These are phyloP conservation scores for Aythya baeri DNA, from an alignment of 2,113 vertebrate species.

Conservation along the genomic window DNA sequence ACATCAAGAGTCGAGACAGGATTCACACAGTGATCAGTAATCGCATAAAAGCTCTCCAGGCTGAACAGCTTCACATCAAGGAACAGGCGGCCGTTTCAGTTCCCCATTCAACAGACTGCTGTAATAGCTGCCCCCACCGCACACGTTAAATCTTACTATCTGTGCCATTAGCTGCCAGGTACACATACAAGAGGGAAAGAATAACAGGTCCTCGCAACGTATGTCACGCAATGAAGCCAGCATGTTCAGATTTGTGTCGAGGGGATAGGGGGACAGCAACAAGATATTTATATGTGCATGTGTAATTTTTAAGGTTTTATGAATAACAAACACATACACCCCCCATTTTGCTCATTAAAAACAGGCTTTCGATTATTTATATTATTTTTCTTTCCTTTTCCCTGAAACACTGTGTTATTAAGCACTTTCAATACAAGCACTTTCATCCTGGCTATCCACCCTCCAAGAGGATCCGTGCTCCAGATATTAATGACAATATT, in stretches of 20 bases:
- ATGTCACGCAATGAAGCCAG: background rate
- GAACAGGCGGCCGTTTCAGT: background rate
- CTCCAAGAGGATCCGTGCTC: background rate
- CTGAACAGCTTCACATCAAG: background rate
- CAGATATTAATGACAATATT: background rate
- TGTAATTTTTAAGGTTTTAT: background rate
- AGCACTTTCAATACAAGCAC: background rate
- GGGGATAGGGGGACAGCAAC: background rate
- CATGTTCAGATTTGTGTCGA: accelerated
- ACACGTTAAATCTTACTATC: accelerated
- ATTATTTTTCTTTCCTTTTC: background rate
- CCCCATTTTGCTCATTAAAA: background rate
- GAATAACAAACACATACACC: background rate
- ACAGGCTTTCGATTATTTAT: accelerated
- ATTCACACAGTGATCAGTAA: background rate
- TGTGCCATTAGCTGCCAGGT: background rate
- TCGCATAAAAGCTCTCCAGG: background rate
- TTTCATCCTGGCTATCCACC: background rate
- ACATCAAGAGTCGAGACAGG: background rate
- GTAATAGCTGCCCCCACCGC: background rate
- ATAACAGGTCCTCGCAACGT: background rate
- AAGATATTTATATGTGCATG: accelerated
- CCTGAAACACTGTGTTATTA: accelerated
- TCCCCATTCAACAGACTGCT: background rate
- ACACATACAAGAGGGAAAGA: background rate